Base-by-base conservation (phyloP, 2,888 invertebrate genomes). In the Chaetoderma sp. region DNA sequence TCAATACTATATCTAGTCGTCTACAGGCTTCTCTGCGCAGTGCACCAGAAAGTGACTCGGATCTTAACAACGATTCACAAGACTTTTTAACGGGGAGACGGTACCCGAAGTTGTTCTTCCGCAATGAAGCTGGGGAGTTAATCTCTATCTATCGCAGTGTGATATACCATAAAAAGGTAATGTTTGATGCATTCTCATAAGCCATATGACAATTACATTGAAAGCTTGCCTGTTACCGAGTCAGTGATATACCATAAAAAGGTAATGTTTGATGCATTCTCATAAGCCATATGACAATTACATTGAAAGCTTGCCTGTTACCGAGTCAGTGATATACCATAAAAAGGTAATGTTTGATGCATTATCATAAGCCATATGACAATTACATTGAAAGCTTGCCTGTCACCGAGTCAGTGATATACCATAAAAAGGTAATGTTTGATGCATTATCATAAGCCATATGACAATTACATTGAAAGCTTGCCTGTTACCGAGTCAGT, bases 131-230 rank as follows among this genome's bases (percentile, higher is more conserved):
- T 2, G 92, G 91, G 0, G 89, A 91, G 74, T 90, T 93, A 65
- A 90, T 94, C 78, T 93, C 93, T 50, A 86, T 94, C 50, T 93
- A 93, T 80, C 88, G 92, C 76, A 92, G 92, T 79, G 87, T 94
- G 60, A 83, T 94, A 55, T 91, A 91, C 79, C 90, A 91, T 76
- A 92, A 91, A 82, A 93, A 84, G 78, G 87, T 86, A 73, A 58
- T 47, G 57, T 49, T 6, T 18, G 32, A 42, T 16, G n/a, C 16
- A 30, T 42, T 39, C 52, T 32, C 23, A 6, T 49, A 33, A 25
- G 13, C 8, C 23, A 16, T 10, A 25, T 23, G 6, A n/a, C n/a
- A n/a, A n/a, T n/a, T n/a, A n/a, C n/a, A n/a, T n/a, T n/a, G n/a
- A n/a, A n/a, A n/a, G n/a, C n/a, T n/a, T n/a, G n/a, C n/a, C n/a